These are phyloP conservation scores for Tromatobia lineatoria DNA, from an alignment of 2,888 invertebrate genomes.

Conservation along the genomic window DNA sequence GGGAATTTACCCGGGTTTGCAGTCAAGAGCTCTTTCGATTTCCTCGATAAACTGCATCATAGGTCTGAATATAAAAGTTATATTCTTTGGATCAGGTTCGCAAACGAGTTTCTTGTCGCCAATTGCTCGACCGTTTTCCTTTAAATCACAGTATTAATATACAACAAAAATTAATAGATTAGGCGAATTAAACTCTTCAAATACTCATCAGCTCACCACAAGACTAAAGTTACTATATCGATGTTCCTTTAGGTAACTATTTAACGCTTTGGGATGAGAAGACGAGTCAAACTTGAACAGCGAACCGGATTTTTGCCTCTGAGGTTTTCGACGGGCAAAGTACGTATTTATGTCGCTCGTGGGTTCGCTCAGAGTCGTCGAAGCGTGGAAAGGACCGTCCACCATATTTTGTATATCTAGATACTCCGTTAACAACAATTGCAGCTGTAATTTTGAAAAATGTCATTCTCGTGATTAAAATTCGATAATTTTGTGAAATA, in stretches of 20 bases:
- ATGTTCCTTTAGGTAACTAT: conserved; percentile 81
- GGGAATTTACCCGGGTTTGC: conserved; percentile 87
- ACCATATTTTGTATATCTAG: conserved; percentile 94
- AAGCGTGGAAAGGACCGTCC: conserved; percentile 87
- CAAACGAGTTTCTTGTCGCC: conserved; percentile 90
- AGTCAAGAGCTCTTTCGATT: conserved; percentile 90
- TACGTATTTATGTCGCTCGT: conserved; percentile 87
- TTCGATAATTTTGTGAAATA: too few species aligned
- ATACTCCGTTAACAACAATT: conserved; percentile 94
- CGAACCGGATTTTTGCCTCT: conserved; percentile 78
- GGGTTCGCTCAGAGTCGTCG: conserved; percentile 85
- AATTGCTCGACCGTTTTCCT: conserved; percentile 75
- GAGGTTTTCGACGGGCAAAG: conserved; percentile 86
- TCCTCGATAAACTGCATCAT: conserved; percentile 94
- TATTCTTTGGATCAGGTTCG: conserved; percentile 90
- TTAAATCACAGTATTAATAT: conserved; percentile 13
- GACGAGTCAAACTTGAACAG: conserved; percentile 84
- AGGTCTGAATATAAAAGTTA: conserved; percentile 93
- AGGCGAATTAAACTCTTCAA: conserved; percentile 4
- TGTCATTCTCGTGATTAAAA: too few species aligned
- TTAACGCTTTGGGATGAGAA: conserved; percentile 86
- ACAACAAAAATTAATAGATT: conserved; percentile 12
- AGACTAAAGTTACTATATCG: conserved; percentile 85
- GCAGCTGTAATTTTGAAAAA: conserved; percentile 88
- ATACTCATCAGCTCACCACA: conserved; percentile 71